phyloP scores from a whole-genome alignment of 1,140 invertebrate species.

The Leptonema lineaticorne region DNA sequence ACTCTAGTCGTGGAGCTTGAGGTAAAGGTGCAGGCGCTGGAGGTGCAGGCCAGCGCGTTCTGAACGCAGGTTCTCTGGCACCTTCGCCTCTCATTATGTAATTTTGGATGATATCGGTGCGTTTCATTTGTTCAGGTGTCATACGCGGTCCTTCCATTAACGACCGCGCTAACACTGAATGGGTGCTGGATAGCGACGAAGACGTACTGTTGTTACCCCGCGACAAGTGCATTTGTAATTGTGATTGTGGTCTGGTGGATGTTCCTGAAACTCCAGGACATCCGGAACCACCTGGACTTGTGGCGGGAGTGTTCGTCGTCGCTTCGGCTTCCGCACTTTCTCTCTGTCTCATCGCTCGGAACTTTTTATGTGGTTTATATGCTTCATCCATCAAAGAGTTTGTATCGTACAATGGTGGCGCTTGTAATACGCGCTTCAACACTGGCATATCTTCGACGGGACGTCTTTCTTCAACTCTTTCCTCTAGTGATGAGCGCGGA shows the following conservation, averaged over 20 bases:
- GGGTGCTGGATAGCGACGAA: slow-evolving; percentile 73
- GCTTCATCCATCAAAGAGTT: slow-evolving; percentile 91
- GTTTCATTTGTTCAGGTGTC: slow-evolving; percentile 85
- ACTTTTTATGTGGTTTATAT: slow-evolving; percentile 94
- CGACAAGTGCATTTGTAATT: slow-evolving; percentile 56
- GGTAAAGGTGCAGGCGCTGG: slow-evolving; percentile 55
- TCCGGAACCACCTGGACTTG: slow-evolving; percentile 4
- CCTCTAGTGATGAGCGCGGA: slow-evolving; percentile 81
- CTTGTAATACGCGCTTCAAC: slow-evolving; percentile 86
- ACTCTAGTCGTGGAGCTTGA: slow-evolving; percentile 64
- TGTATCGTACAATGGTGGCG: slow-evolving; percentile 85
- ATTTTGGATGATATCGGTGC: slow-evolving; percentile 85
- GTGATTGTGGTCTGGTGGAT: slow-evolving; percentile 48
- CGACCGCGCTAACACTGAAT: slow-evolving; percentile 83
- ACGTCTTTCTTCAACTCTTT: slow-evolving; percentile 65
- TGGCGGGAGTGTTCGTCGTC: slow-evolving; percentile 57
- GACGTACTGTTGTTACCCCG: slow-evolving; percentile 48
- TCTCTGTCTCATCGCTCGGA: slow-evolving; percentile 77
- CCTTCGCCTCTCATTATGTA: slow-evolving; percentile 75
- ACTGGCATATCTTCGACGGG: slow-evolving; percentile 90
- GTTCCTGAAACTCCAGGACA: slow-evolving; percentile 34
- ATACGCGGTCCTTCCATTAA: slow-evolving; percentile 85
- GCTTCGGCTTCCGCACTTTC: slow-evolving; percentile 76
- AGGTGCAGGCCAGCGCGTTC: slow-evolving; percentile 34
- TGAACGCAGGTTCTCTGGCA: slow-evolving; percentile 33